Evolutionary conservation across 1,140 invertebrate species (phyloP), one percentile per base, ranked within the genome.

Genomic region (Calephelis virginiensis): DNA sequence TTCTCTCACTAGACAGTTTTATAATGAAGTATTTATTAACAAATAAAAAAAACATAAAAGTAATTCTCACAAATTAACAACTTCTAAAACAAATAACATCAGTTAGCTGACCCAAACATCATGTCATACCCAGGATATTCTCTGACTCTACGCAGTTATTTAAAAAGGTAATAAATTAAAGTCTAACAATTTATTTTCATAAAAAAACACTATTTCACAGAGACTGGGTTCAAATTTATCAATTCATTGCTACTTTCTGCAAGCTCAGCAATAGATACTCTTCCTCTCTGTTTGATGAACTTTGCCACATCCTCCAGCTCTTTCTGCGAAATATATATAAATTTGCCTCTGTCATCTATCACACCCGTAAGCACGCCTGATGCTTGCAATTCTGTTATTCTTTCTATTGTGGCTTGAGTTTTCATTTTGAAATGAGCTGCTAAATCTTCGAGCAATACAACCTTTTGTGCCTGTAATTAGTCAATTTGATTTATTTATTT

Each of bases 281-380:
- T 92, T 0, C 99, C 99, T 66, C 98, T 93, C 86, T 99, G 98
- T 78, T 95, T 96, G 3, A 99, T 97, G 86, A 99, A 99, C 85
- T 98, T 98, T 0, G 98, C 98, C 8, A 99, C 97, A 70, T 95
- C 95, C 76, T 97, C 94, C 61, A 99, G 91, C 89, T 99, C 99
- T 47, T 96, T 94, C 75, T 95, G 93, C 1, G 98, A 98, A 49
- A 99, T 97, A 83, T 98, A 99, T 78, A 99, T 99, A 83, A 99
- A 99, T 92, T 99, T 99, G 37, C 99, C 99, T 74, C 99, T 93
- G 85, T 99, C 99, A 85, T 99, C 99, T 77, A 99, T 97, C 5
- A 99, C 98, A 11, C 99, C 99, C 37, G 96, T 97, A 11, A 98
- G 89, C 53, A 92, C 93, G 49, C 96, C 97, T 74, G 96, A 94